Base-by-base conservation (phyloP, 2,888 invertebrate species). In the Cerastoderma edule region DNA sequence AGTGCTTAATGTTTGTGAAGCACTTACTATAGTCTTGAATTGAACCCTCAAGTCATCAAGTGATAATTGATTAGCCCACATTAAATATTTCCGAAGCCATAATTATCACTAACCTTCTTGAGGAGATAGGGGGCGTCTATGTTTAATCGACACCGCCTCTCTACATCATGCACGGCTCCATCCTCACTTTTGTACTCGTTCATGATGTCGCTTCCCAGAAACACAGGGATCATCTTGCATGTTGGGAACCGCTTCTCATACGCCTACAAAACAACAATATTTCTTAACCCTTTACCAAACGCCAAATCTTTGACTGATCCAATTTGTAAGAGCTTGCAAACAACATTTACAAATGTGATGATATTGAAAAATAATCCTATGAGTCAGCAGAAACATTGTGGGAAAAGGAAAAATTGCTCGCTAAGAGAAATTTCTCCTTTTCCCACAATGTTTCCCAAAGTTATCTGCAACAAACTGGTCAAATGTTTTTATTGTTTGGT, bases 101-200 rank as follows among this genome's bases (percentile, higher is more conserved):
- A n/a, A n/a, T n/a, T n/a, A n/a, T n/a, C n/a, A n/a, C 24, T 24
- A 91, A 97, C 97, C 95, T 98, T 98, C 93, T 98, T 98, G 74
- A 98, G 95, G 67, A 98, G 94, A 93, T 98, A 98, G 0, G 98
- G 98, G 19, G 97, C 98, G 82, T 98, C 98, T 0, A 98, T 96
- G 89, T 97, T 96, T 68, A 98, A 94, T 93, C 96, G 96, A 92
- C 98, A 98, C 67, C 96, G 95, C 71, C 98, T 94, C 83, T 96
- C 96, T 33, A 98, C 96, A 81, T 96, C 95, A 87, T 96, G 95
- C 84, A 95, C 94, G 0, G 97, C 95, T 83, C 96, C 95, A 92
- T 97, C 97, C 54, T 95, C 95, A 74, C 95, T 95, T 90, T 95
- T 95, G 90, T 95, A 95, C 90, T 98, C 97, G 64, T 95, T 95